Base-by-base conservation (phyloP, 1,140 invertebrate species). In the Bombus waltoni region DNA sequence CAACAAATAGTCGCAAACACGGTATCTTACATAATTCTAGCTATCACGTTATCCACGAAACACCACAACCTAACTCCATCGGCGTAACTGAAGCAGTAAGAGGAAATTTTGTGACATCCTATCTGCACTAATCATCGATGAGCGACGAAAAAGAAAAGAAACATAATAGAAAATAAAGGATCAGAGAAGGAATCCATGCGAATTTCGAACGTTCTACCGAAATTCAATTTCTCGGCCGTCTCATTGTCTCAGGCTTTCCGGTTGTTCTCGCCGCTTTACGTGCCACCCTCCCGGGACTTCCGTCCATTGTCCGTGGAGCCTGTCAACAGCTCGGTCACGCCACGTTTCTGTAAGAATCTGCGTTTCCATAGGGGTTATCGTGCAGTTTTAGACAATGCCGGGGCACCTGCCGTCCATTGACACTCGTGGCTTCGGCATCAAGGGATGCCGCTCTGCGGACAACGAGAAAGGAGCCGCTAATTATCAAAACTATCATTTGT, bases 371-470 rank as follows among this genome's bases (percentile, higher is more conserved):
- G 47, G 87, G 88, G 87, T 91, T 91, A 91, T 91, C 68, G 85
- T 90, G 87, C 88, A 87, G 68, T 89, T 88, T 88, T 87, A 88
- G 79, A 92, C 90, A 91, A 92, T 88, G 62, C 74, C 35, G 35
- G 8, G 65, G 72, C 90, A 89, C 90, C 90, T 90, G 91, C 88
- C 82, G 77, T 47, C 88, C 85, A 92, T 91, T 91, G 91, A 92
- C 91, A 92, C 84, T 87, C 62, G 66, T 72, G 86, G 83, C 76
- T 35, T 28, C 73, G 70, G 78, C 47, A 72, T 80, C 57, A 89
- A 75, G 68, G 73, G 75, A 78, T 78, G 85, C 74, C 47, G 44
- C 22, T n/a, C 80, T 40, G n/a, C 44, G 5, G n/a, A 10, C 73
- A 70, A 80, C 47, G 47, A 35, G 32, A 89, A 89, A 89, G 82